These are phyloP conservation scores for Armadillidium nasatum DNA, from an alignment of 1,140 invertebrate genomes.

Conservation along the genomic window DNA sequence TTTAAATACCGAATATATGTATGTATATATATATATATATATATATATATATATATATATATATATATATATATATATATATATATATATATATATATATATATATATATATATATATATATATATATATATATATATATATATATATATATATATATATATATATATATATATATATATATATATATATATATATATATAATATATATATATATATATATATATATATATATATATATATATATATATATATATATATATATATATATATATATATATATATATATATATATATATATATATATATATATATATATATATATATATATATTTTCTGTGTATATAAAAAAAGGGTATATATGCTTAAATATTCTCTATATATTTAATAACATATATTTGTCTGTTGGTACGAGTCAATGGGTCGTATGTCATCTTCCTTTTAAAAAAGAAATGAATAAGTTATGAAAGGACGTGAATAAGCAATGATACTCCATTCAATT, in stretches of 20 bases:
- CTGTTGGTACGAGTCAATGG: not conserved
- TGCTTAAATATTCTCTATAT: not conserved
- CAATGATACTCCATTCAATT: too few relatives aligned
- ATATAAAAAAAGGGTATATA: not conserved
- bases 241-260: conserved; percentile 1
- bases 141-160: conserved; percentile 23
- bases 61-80: too few relatives aligned
- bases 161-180: conserved; percentile 21
- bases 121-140: conserved; percentile 4
- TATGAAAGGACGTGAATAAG: too few relatives aligned
- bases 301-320: conserved; percentile 23
- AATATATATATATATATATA: not conserved
- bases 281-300: conserved; percentile 18
- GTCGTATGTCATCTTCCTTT: too few relatives aligned
- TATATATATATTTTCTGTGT: too few relatives aligned
- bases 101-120: not conserved
- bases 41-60: too few relatives aligned
- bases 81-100: conserved; percentile 9
- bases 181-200: conserved; percentile 9
- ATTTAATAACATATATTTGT: not conserved
- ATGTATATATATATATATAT: too few relatives aligned
- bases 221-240: conserved; percentile 1
- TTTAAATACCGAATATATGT: too few relatives aligned
- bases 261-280: conserved; percentile 7
- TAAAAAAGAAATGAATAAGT: too few relatives aligned